Evolutionary conservation across 2,888 invertebrate species (phyloP).

Genomic region (Amblyjoppa proteus): DNA sequence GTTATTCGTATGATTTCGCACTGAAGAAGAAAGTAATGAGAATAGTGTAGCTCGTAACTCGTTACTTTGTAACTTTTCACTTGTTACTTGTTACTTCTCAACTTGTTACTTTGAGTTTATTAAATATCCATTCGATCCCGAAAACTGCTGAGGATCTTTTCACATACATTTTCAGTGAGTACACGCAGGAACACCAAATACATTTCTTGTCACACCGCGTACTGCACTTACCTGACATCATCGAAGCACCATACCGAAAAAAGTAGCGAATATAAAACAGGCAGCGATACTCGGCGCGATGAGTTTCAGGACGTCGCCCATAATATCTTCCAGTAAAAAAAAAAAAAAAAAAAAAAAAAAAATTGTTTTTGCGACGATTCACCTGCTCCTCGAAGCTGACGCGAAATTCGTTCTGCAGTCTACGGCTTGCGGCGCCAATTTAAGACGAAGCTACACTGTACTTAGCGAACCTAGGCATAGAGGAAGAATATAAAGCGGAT

Average conservation of each 20-base stretch:
- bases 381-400: not conserved
- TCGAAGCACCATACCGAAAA: no score
- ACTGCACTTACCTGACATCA: no score
- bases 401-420: not conserved
- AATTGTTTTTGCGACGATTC: not conserved
- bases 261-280: no score
- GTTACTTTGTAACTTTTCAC: not conserved
- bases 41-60: not conserved
- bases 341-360: not conserved
- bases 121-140: no score
- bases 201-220: no score
- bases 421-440: not conserved
- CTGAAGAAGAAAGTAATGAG: not conserved
- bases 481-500: constrained; percentile 53
- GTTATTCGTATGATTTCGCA: constrained; percentile 34
- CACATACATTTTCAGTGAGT: no score
- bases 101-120: no score
- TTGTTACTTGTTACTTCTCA: no score
- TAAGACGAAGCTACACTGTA: not conserved
- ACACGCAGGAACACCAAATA: no score
- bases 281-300: no score
- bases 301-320: no score
- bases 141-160: no score
- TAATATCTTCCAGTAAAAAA: not conserved
- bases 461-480: constrained; percentile 26